phyloP scores from a whole-genome alignment of 1,140 invertebrate species.

The Drosophila watanabei region DNA sequence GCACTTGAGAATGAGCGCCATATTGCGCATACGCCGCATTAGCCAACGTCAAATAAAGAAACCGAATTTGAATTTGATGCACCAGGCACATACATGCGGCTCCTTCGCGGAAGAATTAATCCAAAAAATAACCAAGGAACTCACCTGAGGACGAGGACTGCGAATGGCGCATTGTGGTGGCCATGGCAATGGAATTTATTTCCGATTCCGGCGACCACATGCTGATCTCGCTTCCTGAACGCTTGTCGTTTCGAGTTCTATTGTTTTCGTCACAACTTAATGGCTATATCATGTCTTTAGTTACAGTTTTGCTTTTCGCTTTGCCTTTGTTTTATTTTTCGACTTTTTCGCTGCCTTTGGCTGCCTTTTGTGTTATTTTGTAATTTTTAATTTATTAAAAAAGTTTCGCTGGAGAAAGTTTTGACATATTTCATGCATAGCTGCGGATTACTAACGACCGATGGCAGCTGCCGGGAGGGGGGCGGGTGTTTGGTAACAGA shows the following conservation, averaged over 20 bases:
- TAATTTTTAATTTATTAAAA: conserved; percentile 70
- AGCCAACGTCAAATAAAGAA: conserved; percentile 35
- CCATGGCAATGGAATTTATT: conserved; percentile 86
- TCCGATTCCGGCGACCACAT: conserved; percentile 86
- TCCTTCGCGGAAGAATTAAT: conserved; percentile 2
- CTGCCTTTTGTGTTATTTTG: conserved; percentile 35
- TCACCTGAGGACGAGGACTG: conserved; percentile 86
- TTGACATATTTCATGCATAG: conserved; percentile 70
- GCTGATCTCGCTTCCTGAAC: conserved; percentile 43
- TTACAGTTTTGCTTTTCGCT: conserved; percentile 4
- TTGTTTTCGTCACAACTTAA: conserved; percentile 33
- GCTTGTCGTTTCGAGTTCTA: conserved; percentile 8
- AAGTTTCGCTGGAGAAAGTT: conserved; percentile 59
- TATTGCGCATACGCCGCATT: conserved; percentile 66
- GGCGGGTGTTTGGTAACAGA: conserved; percentile 27
- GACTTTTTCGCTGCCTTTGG: conserved; percentile 3
- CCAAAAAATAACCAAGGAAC: conserved; percentile 28
- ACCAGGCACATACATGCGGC: conserved; percentile 21
- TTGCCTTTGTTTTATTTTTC: conserved; percentile 29
- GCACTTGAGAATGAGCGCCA: conserved; percentile 47
- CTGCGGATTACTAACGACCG: conserved; percentile 51
- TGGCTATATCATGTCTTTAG: conserved; percentile 56
- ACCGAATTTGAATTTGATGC: conserved; percentile 57
- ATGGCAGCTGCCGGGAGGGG: conserved; percentile 15
- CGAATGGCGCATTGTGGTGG: conserved; percentile 85